Conservation (phyloP, 2,113 vertebrate genomes). For the Gymnocephalus cernua region DNA sequence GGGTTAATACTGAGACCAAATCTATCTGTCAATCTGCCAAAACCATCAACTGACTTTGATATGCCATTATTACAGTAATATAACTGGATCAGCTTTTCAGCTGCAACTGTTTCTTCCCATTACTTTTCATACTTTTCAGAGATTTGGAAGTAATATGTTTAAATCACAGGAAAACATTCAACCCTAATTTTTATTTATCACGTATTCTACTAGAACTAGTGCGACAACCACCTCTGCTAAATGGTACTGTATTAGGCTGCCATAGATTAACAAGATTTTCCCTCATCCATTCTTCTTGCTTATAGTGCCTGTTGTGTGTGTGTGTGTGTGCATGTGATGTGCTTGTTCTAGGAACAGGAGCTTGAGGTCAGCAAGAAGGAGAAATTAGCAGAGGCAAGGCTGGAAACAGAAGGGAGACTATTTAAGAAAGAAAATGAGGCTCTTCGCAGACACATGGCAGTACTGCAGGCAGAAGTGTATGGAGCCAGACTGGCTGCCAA, state of each 20-base stretch:
- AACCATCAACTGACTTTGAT: neutral
- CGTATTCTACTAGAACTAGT: too few species aligned
- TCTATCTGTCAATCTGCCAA: neutral
- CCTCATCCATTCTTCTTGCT: too few species aligned
- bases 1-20: neutral
- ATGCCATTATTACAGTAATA: neutral
- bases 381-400: constrained; percentile 92
- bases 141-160: neutral
- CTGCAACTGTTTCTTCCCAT: neutral
- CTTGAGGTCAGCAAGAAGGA: constrained; percentile 95
- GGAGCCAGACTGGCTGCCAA: constrained; percentile 97
- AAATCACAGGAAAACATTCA: neutral
- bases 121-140: neutral
- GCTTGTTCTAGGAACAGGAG: constrained; percentile 88
- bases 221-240: neutral
- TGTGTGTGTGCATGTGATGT: neutral
- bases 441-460: constrained; percentile 96
- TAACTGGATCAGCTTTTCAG: neutral
- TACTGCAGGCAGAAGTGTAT: constrained; percentile 98
- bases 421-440: constrained; percentile 96
- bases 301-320: too few species aligned
- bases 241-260: neutral
- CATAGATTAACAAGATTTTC: neutral
- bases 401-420: constrained; percentile 93
- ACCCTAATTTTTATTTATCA: neutral